Conservation (phyloP, 2,888 invertebrate species). For the Lasioglossum villosulum region DNA sequence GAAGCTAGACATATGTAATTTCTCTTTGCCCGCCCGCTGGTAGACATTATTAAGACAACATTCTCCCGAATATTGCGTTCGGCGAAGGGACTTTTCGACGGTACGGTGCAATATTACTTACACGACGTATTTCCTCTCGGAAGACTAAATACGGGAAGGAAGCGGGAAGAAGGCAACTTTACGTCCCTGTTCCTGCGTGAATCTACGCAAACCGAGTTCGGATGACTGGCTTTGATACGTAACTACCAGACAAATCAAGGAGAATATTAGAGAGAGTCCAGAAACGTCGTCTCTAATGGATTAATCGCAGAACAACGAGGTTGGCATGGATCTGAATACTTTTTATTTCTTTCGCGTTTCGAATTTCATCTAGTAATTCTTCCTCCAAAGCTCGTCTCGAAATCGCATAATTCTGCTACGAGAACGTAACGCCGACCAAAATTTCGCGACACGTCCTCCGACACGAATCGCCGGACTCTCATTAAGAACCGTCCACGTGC, state of each 20-base stretch:
- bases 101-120: conserved; percentile 14
- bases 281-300: neutral
- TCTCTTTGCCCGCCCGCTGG: conserved; percentile 48
- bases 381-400: neutral
- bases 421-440: conserved; percentile 14
- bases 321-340: neutral
- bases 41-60: conserved; percentile 58
- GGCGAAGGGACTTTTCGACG: conserved; percentile 29
- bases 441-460: conserved; percentile 44
- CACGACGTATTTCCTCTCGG: conserved; percentile 44
- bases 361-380: neutral
- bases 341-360: neutral
- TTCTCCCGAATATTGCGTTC: conserved; percentile 55
- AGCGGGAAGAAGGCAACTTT: conserved; percentile 33
- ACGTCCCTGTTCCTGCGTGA: conserved; percentile 3
- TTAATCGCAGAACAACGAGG: neutral
- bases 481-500: conserved; percentile 48
- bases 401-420: conserved; percentile 31
- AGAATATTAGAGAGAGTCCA: neutral
- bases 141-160: conserved; percentile 43
- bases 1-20: conserved; percentile 45
- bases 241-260: neutral
- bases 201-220: conserved; percentile 3
- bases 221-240: neutral
- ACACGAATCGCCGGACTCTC: conserved; percentile 37